Evolutionary conservation across 1,140 invertebrate genomes (phyloP), one percentile per base, ranked within the genome.

Genomic region (Ips typographus): DNA sequence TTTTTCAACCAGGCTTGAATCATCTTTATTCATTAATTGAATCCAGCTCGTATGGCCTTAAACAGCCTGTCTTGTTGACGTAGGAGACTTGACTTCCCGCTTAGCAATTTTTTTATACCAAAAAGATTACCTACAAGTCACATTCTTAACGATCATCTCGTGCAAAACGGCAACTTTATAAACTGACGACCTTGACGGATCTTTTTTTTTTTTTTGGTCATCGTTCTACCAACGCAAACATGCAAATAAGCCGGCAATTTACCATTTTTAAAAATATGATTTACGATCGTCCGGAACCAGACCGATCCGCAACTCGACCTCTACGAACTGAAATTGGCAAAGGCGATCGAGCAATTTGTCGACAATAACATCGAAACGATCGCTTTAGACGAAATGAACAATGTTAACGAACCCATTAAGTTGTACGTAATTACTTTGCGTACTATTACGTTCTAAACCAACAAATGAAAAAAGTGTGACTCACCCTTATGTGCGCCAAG

Each of bases 361-460:
- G 22, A 4, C 42, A 61, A 61, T 49, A 36, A 4, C 22, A 4
- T 47, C 6, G 38, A 61, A 43, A 61, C 59, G 59, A 49, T 61
- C 43, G 59, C 42, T 61, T 49, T 22, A 22, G 22, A 22, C 22
- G 22, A 38, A 37, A 38, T 5, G 52, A 55, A 55, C 8, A 55
- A 38, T 59, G 59, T 61, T 44, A 61, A 44, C 37, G 59, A 61
- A 61, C 59, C 43, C 59, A 61, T 61, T 61, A 61, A 61, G 22
- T 22, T 22, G 38, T 22, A 59, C 42, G 57, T 59, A 59, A 59
- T 59, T 59, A 42, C 57, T 40, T 42, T 59, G 5, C 7, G 52
- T 55, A 37, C 7, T 5, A 7, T 7, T 55, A 8, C 52, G 1
- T 55, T 7, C 36, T 5, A n/a, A 1, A 55, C 37, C 36, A n/a